These are phyloP conservation scores for Brassicogethes aeneus DNA, from an alignment of 2,888 invertebrate species.

Conservation along the genomic window DNA sequence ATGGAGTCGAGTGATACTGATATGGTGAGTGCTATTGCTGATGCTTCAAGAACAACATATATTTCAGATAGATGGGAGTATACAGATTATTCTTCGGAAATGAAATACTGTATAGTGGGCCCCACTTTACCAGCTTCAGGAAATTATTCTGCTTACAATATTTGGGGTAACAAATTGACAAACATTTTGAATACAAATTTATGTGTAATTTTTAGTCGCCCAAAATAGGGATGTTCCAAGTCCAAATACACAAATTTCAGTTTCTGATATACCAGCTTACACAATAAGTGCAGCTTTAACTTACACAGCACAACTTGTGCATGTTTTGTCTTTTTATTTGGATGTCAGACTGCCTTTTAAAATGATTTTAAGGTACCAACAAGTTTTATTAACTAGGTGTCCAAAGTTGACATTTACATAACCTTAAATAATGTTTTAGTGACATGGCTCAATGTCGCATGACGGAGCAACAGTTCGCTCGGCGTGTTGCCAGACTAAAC, in stretches of 20 bases:
- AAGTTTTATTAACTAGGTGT: background rate
- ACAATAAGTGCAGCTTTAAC: conserved; percentile 74
- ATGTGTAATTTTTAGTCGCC: conserved; percentile 38
- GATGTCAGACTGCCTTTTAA: conserved; percentile 74
- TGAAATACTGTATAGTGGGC: conserved; percentile 70
- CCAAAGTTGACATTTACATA: background rate
- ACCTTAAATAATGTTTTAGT: conserved; percentile 42
- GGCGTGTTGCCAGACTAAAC: conserved; percentile 68
- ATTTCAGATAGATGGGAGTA: conserved; percentile 74
- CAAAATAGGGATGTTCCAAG: conserved; percentile 46
- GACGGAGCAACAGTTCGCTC: conserved; percentile 61
- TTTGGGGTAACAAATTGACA: conserved; percentile 54
- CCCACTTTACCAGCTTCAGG: conserved; percentile 77
- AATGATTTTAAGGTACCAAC: conserved; percentile 52
- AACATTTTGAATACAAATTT: conserved; percentile 1
- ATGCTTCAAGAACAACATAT: conserved; percentile 70
- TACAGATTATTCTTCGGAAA: conserved; percentile 58
- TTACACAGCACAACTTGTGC: conserved; percentile 77
- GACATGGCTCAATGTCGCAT: conserved; percentile 72
- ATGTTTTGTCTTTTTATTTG: conserved; percentile 73
- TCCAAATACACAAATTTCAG: conserved; percentile 45
- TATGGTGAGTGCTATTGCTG: conserved; percentile 44
- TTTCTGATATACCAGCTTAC: conserved; percentile 59
- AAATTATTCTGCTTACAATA: conserved; percentile 69
- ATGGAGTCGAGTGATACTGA: conserved; percentile 31